phyloP scores from a whole-genome alignment of 2,888 invertebrate species.

The Caenorhabditis sinica region DNA sequence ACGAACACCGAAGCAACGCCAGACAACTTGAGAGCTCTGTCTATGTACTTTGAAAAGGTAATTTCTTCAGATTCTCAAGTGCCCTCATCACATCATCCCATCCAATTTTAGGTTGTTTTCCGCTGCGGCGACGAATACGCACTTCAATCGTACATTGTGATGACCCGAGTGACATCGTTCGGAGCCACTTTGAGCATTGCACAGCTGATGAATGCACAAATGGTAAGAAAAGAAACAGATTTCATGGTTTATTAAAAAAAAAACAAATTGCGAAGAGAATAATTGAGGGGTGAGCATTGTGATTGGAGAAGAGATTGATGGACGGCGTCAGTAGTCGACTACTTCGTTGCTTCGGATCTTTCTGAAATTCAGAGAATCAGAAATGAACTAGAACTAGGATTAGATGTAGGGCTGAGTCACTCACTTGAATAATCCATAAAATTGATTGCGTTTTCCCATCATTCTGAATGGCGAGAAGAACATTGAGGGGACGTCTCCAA shows the following conservation, averaged over 20 bases:
- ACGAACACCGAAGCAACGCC: conserved; percentile 47
- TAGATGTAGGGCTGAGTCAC: no score
- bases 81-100: background rate
- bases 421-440: conserved; percentile 73
- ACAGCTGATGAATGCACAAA: conserved; percentile 73
- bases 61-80: conserved; percentile 4
- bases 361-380: conserved; percentile 40
- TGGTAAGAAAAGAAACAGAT: conserved; percentile 67
- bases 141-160: conserved; percentile 58
- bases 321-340: conserved; percentile 50
- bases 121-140: conserved; percentile 55
- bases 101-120: conserved; percentile 46
- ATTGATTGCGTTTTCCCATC: conserved; percentile 72
- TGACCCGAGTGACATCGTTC: conserved; percentile 64
- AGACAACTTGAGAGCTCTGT: conserved; percentile 47
- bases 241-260: conserved; percentile 21
- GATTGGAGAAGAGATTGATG: background rate
- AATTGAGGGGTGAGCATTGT: conserved; percentile 19
- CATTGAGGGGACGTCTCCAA: conserved; percentile 62
- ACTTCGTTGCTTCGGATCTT: conserved; percentile 64
- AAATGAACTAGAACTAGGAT: background rate
- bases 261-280: background rate
- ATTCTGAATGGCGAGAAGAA: conserved; percentile 75
- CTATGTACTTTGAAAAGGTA: conserved; percentile 59
- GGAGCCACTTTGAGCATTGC: conserved; percentile 72